Conservation (phyloP, 1,140 invertebrate species). For the Anastatus disparis region DNA sequence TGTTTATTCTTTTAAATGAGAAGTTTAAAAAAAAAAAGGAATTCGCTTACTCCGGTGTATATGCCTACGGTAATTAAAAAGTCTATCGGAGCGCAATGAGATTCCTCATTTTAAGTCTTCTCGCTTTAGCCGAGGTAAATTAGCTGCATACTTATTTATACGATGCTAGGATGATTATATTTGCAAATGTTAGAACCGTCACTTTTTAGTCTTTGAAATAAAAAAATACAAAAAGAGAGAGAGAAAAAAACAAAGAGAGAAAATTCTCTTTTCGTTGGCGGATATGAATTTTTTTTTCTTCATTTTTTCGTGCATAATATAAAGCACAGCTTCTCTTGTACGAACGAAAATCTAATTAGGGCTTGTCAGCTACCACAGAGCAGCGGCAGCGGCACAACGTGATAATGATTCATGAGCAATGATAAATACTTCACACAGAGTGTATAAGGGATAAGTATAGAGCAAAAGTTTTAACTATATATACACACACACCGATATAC, state of each 20-base stretch:
- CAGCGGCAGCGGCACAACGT: too few species aligned
- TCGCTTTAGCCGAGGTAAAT: conserved; percentile 27
- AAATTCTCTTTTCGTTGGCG: conserved; percentile 7
- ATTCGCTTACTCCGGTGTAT: too few species aligned
- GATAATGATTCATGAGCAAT: conserved; percentile 38
- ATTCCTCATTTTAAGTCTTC: too few species aligned
- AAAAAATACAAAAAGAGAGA: too few species aligned
- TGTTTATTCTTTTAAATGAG: too few species aligned
- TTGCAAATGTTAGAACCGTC: conserved; percentile 37
- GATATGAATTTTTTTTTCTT: not conserved
- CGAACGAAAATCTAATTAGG: conserved; percentile 38
- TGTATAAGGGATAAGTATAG: conserved; percentile 5
- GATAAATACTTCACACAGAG: too few species aligned
- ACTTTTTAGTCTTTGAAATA: conserved; percentile 24
- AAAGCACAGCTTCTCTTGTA: conserved; percentile 5
- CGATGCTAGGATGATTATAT: conserved; percentile 26
- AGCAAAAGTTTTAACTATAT: too few species aligned
- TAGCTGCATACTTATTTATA: too few species aligned
- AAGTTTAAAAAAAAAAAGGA: too few species aligned
- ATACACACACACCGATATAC: too few species aligned
- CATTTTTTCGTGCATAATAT: too few species aligned
- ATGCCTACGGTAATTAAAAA: conserved; percentile 37
- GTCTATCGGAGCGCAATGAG: conserved; percentile 34
- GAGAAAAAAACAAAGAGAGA: too few species aligned
- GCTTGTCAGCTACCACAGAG: conserved; percentile 17